These are phyloP conservation scores for Sturmia bella DNA, from an alignment of 2,888 invertebrate species.

Conservation along the genomic window DNA sequence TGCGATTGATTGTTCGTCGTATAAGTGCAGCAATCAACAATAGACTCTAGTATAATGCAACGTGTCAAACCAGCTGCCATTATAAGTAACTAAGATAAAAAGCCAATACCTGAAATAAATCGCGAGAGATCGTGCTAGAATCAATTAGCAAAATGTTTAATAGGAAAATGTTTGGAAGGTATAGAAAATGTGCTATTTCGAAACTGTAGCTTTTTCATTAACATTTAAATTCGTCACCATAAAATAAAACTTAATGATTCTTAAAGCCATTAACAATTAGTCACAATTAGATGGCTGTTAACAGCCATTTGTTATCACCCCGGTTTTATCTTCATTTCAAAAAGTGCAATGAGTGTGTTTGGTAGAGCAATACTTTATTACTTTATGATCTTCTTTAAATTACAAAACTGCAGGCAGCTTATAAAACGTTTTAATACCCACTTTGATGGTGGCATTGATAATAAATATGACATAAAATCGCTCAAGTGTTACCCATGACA, in stretches of 20 bases:
- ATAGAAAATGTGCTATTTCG: no score
- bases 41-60: conserved; percentile 27
- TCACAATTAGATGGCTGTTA: conserved; percentile 61
- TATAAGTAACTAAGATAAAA: not conserved
- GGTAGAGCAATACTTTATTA: conserved; percentile 41
- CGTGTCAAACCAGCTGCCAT: conserved; percentile 6
- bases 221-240: not conserved
- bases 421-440: conserved; percentile 50
- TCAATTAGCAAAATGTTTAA: conserved; percentile 20
- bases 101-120: conserved; percentile 3
- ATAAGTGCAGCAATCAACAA: conserved; percentile 48
- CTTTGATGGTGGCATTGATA: conserved; percentile 61
- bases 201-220: conserved; percentile 16
- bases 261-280: conserved; percentile 16
- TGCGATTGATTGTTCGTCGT: no score
- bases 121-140: not conserved
- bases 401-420: conserved; percentile 10
- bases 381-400: conserved; percentile 26
- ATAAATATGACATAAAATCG: conserved; percentile 62
- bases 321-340: conserved; percentile 61
- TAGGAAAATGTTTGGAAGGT: no score
- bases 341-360: conserved; percentile 47
- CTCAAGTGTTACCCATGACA: conserved; percentile 65
- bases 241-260: no score
- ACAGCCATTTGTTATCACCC: conserved; percentile 64